These are phyloP conservation scores for Lophotis ruficrista DNA, from an alignment of 2,113 vertebrate genomes.

Conservation along the genomic window DNA sequence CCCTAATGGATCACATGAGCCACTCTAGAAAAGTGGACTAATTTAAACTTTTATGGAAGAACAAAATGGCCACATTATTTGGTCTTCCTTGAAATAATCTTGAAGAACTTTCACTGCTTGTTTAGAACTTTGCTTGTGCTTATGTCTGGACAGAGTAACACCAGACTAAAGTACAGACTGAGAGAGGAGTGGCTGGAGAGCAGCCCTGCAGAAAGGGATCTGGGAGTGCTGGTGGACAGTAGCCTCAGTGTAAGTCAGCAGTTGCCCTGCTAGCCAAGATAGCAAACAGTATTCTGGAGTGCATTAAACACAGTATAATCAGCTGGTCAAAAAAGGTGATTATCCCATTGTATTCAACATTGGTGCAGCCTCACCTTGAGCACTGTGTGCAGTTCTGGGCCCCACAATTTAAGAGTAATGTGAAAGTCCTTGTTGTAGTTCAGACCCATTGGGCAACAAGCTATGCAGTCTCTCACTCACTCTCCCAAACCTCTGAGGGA, in stretches of 20 bases:
- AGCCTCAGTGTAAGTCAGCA: not conserved
- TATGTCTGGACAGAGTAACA: not conserved
- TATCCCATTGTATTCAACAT: accelerated
- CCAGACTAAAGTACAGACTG: not conserved
- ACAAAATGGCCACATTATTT: not conserved
- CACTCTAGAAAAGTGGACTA: not conserved
- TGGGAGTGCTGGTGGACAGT: accelerated
- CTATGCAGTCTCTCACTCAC: too few relatives aligned
- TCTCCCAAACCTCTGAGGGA: too few relatives aligned
- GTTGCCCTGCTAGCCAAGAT: not conserved
- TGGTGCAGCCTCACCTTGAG: not conserved
- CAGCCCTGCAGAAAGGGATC: not conserved
- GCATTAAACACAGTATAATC: not conserved
- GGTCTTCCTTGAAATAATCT: not conserved
- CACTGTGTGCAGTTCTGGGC: not conserved
- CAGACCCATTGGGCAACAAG: too few relatives aligned
- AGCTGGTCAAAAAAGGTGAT: not conserved
- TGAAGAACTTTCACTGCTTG: not conserved
- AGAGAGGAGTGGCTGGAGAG: not conserved
- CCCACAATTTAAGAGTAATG: not conserved
- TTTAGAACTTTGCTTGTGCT: not conserved
- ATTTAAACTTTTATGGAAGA: not conserved
- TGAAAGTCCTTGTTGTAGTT: too few relatives aligned
- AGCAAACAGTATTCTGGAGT: accelerated
- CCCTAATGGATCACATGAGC: not conserved